Evolutionary conservation across 2,113 vertebrate genomes (phyloP).

Genomic region (Gobius niger): DNA sequence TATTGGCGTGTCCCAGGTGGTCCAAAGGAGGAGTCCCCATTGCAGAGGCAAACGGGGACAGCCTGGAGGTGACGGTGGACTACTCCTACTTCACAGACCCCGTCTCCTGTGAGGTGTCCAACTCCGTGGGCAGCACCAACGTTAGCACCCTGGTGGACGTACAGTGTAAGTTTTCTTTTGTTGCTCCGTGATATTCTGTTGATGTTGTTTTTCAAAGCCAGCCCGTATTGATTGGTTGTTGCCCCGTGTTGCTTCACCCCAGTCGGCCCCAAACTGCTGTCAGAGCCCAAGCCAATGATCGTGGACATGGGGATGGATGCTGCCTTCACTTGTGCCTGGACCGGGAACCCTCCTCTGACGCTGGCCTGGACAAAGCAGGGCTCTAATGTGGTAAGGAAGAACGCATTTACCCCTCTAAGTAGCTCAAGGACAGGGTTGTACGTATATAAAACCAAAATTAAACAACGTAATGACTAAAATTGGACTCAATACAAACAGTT

Average conservation of each 20-base stretch:
- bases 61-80: conserved; percentile 84
- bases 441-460: no score
- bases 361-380: conserved; percentile 88
- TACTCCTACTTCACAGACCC: conserved; percentile 89
- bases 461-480: no score
- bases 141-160: conserved; percentile 89
- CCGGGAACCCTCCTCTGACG: conserved; percentile 86
- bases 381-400: conserved; percentile 79
- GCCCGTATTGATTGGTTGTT: conserved; percentile 33
- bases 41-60: conserved; percentile 83
- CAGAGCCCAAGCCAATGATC: conserved; percentile 79
- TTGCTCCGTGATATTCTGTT: conserved; percentile 12
- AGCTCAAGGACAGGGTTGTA: no score
- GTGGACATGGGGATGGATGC: conserved; percentile 86
- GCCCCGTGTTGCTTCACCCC: conserved; percentile 29
- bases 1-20: conserved; percentile 77
- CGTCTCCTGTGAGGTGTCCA: conserved; percentile 89
- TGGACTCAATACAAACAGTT: no score
- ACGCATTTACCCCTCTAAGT: background rate
- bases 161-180: conserved; percentile 79
- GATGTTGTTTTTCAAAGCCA: conserved; percentile 19
- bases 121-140: conserved; percentile 88
- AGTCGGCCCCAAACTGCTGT: conserved; percentile 87
- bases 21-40: conserved; percentile 86
- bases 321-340: conserved; percentile 87